A percentile compares a stretch with the other conserved stretches of the same genome.
Conservation (phyloP, 2,797 vertebrate species). For the Discoglossus pictus region DNA sequence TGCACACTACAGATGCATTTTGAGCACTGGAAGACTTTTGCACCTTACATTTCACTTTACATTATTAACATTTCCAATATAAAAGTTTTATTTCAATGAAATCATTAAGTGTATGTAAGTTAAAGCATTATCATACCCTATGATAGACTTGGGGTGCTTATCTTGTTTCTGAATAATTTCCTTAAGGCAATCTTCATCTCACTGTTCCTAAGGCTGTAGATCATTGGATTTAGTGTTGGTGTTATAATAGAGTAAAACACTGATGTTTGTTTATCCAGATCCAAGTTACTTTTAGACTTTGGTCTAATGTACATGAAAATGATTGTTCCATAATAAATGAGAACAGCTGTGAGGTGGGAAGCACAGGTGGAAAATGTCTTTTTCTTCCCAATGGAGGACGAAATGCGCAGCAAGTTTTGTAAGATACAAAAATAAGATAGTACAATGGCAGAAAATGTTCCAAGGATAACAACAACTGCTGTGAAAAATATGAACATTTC, state of each 20-base stretch:
- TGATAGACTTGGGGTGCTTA: no score
- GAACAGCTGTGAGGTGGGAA: conserved; percentile 30
- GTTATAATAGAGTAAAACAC: conserved; percentile 11
- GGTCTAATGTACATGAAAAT: conserved; percentile 29
- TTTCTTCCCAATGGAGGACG: conserved; percentile 2
- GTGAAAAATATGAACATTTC: conserved; percentile 6
- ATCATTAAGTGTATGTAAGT: no score
- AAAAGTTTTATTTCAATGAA: no score
- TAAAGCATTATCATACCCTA: no score
- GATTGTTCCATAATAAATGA: conserved; percentile 25
- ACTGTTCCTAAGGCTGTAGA: no score
- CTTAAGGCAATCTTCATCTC: neutral
- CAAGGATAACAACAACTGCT: neutral
- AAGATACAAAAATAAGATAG: conserved; percentile 34
- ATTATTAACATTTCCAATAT: no score
- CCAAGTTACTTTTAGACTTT: neutral
- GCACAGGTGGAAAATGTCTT: conserved; percentile 41
- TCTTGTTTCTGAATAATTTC: neutral
- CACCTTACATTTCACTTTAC: no score
- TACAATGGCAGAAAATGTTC: conserved; percentile 16
- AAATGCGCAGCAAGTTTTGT: conserved; percentile 3
- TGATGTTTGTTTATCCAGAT: neutral
- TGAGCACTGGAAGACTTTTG: no score
- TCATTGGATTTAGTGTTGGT: conserved; percentile 5
- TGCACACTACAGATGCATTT: no score